Base-by-base conservation (phyloP, 2,113 vertebrate species). In the Girardinichthys multiradiatus region DNA sequence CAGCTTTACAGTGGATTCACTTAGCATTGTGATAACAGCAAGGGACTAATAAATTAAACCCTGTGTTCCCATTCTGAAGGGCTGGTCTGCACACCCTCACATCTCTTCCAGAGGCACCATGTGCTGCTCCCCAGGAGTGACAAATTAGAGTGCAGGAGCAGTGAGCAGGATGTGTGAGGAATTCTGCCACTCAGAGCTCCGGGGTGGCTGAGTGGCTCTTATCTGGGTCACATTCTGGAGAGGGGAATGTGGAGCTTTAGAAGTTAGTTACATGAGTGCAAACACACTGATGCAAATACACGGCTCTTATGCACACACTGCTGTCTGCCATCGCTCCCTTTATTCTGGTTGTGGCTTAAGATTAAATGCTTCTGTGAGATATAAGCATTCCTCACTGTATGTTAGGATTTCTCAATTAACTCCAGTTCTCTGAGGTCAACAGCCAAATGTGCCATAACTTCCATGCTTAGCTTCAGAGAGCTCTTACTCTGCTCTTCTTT, bases 331-430 rank as follows among this genome's bases (percentile, higher is more conserved):
- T 17, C 14, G 0, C 42, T 5, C 17, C 19, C 1, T 17, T 2
- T 15, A 4, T 5, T 19, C 42, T 19, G 42, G 15, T 5, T 45
- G 42, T 5, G 2, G 42, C 74, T 74, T 21, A 72, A 80, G 39
- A 79, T 26, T 37, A 67, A 66, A 57, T n/a, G n/a, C 28, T 60
- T 39, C 27, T 64, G 77, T 57, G 72, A 62, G 80, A 87, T 84
- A 59, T 84, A 83, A 86, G 63, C 74, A 21, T 75, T 70, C 75
- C 70, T 75, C 33, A 24, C 72, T 71, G 61, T n/a, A 51, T 63
- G 64, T 76, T 79, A 80, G 77, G 79, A 54, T 54, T 79, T 84
- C 89, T 81, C 75, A 89, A 81, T 90, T 87, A 91, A 88, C 84
- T 86, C 66, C 68, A 83, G 8, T 87, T 82, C 78, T 33, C 31